A percentile compares a stretch with the other conserved stretches of the same genome.
Conservation (phyloP, 2,797 vertebrate genomes). For the Pseudopleuronectes americanus region DNA sequence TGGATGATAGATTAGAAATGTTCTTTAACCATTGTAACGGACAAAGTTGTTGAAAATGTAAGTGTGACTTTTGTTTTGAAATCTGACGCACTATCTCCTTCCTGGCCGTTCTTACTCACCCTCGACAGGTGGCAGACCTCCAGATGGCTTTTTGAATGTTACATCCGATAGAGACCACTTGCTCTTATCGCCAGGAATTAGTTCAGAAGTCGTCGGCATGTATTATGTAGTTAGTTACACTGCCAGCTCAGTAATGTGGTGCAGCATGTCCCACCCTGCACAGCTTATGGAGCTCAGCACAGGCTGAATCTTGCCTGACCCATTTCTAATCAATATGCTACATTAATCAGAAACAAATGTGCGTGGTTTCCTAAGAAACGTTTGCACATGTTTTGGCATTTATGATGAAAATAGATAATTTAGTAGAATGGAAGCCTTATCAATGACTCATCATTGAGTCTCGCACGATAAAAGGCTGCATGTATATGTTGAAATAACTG, state of each 20-base stretch:
- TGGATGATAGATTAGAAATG: conserved; percentile 1
- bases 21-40: conserved; percentile 21
- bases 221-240: conserved; percentile 25
- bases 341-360: conserved; percentile 38
- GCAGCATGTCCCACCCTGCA: conserved; percentile 35
- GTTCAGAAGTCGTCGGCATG: conserved; percentile 44
- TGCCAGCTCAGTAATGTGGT: conserved; percentile 35
- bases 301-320: conserved; percentile 46
- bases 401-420: conserved; percentile 48
- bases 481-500: neutral
- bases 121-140: conserved; percentile 64
- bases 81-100: conserved; percentile 57
- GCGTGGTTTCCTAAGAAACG: conserved; percentile 12
- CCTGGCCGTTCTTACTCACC: conserved; percentile 60
- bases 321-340: conserved; percentile 1
- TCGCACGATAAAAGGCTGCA: conserved; percentile 11
- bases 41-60: conserved; percentile 42
- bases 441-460: conserved; percentile 18
- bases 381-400: conserved; percentile 19
- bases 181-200: conserved; percentile 37
- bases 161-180: conserved; percentile 47
- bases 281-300: conserved; percentile 14
- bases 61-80: conserved; percentile 56
- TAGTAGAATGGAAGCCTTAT: conserved; percentile 33
- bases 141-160: conserved; percentile 66